Evolutionary conservation across 1,140 invertebrate genomes (phyloP).

Genomic region (Neoseiulus cucumeris): DNA sequence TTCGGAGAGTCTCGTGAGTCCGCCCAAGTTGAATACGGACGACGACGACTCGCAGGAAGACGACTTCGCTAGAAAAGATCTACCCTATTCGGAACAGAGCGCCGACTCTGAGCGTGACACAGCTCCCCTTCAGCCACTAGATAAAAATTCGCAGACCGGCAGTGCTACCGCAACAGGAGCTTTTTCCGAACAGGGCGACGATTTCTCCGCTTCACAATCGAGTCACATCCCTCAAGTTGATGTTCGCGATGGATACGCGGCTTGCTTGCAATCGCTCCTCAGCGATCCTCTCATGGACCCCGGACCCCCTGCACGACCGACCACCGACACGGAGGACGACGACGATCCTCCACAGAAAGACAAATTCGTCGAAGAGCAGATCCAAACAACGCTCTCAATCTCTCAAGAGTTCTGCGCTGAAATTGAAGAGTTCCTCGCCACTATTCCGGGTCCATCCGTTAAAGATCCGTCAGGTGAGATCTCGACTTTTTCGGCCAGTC

Average conservation of each 20-base stretch:
- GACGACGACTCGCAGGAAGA: slow-evolving; percentile 2
- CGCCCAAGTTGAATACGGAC: neutral
- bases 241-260: neutral
- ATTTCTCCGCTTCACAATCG: slow-evolving; percentile 6
- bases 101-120: neutral
- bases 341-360: neutral
- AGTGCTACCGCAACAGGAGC: neutral
- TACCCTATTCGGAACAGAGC: slow-evolving; percentile 11
- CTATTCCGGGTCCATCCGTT: neutral
- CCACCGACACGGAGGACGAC: neutral
- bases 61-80: slow-evolving; percentile 9
- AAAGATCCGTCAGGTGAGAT: neutral
- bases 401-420: slow-evolving; percentile 8
- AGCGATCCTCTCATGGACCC: neutral
- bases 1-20: slow-evolving; percentile 9
- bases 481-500: neutral
- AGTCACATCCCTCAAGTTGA: neutral
- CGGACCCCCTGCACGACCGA: neutral
- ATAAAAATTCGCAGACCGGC: neutral
- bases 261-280: neutral
- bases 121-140: slow-evolving; percentile 7
- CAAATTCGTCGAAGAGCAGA: neutral
- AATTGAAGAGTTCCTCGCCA: slow-evolving; percentile 6
- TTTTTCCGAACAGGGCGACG: slow-evolving; percentile 9
- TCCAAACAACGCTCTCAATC: neutral